A percentile compares a stretch with the other conserved stretches of the same genome.
Conservation (phyloP, 2,113 vertebrate species). For the Zosterops japonicus region DNA sequence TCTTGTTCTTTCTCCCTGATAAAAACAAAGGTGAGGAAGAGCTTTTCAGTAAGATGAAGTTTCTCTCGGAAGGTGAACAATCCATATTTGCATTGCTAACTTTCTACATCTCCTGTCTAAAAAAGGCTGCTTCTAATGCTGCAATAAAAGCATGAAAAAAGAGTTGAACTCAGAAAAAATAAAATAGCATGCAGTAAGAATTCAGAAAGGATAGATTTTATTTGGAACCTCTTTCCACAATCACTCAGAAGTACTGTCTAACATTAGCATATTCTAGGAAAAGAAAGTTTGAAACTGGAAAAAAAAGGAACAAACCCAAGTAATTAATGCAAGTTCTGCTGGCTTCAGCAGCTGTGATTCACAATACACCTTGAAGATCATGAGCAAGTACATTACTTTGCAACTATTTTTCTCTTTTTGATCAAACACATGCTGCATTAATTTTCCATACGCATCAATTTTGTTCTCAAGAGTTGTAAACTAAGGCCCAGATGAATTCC, state of each 20-base stretch:
- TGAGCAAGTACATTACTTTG: background rate
- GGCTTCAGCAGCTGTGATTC: background rate
- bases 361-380: background rate
- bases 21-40: constrained; percentile 30
- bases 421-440: background rate
- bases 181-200: background rate
- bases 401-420: background rate
- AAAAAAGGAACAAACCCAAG: background rate
- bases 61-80: background rate
- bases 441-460: background rate
- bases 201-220: background rate
- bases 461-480: background rate
- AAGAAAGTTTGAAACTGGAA: background rate
- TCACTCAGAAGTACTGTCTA: background rate
- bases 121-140: background rate
- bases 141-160: background rate
- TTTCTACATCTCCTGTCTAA: background rate
- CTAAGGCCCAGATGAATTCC: background rate
- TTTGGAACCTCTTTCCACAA: background rate
- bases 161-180: background rate
- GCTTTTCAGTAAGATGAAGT: background rate
- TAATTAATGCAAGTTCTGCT: background rate
- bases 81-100: background rate
- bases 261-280: background rate
- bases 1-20: constrained; percentile 88